Conservation (phyloP, 2,113 vertebrate genomes). For the Xiphophorus couchianus region DNA sequence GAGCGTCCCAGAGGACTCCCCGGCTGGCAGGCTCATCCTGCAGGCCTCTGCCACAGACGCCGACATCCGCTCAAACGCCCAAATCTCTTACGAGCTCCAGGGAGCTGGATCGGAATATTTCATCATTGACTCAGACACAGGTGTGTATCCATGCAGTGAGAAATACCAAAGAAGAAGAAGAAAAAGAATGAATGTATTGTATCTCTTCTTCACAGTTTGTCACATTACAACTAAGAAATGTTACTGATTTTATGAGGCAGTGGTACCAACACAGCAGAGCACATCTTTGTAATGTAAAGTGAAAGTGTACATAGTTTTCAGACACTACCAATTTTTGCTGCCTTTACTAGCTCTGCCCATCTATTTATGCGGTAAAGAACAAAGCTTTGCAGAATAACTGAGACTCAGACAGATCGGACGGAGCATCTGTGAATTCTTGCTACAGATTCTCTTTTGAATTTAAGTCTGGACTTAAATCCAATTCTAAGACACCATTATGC, state of each 20-base stretch:
- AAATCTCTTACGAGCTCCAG: constrained; percentile 89
- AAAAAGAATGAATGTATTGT: not conserved
- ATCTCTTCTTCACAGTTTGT: not conserved
- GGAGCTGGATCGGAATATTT: constrained; percentile 90
- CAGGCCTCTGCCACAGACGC: constrained; percentile 92
- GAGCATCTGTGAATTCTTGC: not conserved
- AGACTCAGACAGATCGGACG: not conserved
- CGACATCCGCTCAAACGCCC: constrained; percentile 95
- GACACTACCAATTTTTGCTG: not conserved
- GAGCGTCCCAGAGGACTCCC: constrained; percentile 88
- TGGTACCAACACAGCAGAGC: not conserved
- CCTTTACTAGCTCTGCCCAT: not conserved
- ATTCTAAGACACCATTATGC: not conserved
- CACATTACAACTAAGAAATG: no score
- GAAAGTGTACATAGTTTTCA: not conserved
- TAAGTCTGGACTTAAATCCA: no score
- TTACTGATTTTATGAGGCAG: not conserved
- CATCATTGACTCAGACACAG: constrained; percentile 88
- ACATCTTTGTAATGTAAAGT: not conserved
- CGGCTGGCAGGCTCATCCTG: constrained; percentile 87
- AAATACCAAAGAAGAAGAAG: not conserved
- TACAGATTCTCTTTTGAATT: no score
- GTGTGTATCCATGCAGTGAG: constrained; percentile 67
- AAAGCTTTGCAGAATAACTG: not conserved
- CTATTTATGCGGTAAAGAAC: not conserved